A percentile compares a stretch with the other conserved stretches of the same genome.
phyloP scores from a whole-genome alignment of 2,888 invertebrate genomes.

The Chymomyza amoena region DNA sequence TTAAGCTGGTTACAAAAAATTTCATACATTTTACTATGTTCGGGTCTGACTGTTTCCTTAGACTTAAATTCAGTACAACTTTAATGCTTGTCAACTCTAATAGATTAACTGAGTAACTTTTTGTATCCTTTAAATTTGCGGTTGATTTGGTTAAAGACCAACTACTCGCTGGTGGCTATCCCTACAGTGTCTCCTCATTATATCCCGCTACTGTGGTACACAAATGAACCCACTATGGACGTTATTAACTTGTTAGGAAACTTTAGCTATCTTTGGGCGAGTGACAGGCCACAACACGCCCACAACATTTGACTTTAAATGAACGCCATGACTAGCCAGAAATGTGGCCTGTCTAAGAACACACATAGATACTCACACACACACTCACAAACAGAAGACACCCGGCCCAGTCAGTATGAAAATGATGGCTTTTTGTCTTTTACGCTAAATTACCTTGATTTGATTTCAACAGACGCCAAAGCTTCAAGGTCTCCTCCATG shows the following conservation, averaged over 20 bases:
- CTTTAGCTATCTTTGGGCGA: background rate
- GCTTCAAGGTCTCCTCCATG: background rate
- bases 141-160: background rate
- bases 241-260: background rate
- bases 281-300: background rate
- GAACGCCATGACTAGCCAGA: background rate
- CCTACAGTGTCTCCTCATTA: background rate
- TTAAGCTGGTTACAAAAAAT: no score
- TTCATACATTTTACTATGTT: no score
- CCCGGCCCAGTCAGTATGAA: slow-evolving; percentile 29
- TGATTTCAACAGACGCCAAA: slow-evolving; percentile 50
- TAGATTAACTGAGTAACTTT: no score
- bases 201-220: background rate
- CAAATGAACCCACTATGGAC: background rate
- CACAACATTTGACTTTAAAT: background rate
- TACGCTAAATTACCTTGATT: slow-evolving; percentile 70
- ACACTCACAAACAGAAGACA: slow-evolving; percentile 6
- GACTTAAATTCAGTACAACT: no score
- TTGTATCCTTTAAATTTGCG: background rate
- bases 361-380: background rate
- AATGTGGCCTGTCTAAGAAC: background rate
- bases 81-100: no score
- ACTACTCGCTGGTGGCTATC: background rate
- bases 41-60: no score
- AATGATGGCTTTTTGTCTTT: slow-evolving; percentile 71